Base-by-base conservation (phyloP, 2,888 invertebrate genomes). In the Pterostichus madidus region DNA sequence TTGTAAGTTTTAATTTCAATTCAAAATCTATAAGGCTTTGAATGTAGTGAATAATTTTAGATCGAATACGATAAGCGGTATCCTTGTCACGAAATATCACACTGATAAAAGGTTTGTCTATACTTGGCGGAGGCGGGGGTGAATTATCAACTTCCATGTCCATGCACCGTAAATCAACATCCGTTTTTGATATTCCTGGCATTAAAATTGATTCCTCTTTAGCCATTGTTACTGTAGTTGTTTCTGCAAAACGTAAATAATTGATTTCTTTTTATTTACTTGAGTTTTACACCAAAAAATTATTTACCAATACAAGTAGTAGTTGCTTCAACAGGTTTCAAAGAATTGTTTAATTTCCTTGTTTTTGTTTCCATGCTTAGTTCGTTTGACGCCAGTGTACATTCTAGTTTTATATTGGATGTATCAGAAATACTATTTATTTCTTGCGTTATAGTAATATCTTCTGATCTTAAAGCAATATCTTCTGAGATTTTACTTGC, bases 131-230 rank as follows among this genome's bases (percentile, higher is more conserved):
- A 32, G 73, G 13, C 4, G 73, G 75, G 6, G 79, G 52, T 8
- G 64, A 79, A 75, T 71, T 75, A 2, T 24, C 81, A 44, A 81
- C 81, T 32, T 81, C 81, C 81, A 81, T 81, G 31, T 81, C 81
- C 24, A 75, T 59, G 59, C 46, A 81, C 15, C 75, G 56, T 44
- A 81, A 61, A 75, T 81, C 75, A 35, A 39, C 80, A 75, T 73
- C 75, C 24, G 75, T n/a, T 61, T 80, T 80, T 44, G 78, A n/a
- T 32, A 24, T 13, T 49, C 32, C 68, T 59, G 17, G 5, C 8
- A 35, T 53, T 39, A 17, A 11, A 32, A 59, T 31, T 17, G 24
- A 64, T 1, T 68, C 49, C 0, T 13, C 79, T 68, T 44, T 46
- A 64, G 35, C 46, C 11, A 78, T 32, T 15, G 78, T 35, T 8